Base-by-base conservation (phyloP, 2,888 invertebrate species). In the Watsonalla binaria region DNA sequence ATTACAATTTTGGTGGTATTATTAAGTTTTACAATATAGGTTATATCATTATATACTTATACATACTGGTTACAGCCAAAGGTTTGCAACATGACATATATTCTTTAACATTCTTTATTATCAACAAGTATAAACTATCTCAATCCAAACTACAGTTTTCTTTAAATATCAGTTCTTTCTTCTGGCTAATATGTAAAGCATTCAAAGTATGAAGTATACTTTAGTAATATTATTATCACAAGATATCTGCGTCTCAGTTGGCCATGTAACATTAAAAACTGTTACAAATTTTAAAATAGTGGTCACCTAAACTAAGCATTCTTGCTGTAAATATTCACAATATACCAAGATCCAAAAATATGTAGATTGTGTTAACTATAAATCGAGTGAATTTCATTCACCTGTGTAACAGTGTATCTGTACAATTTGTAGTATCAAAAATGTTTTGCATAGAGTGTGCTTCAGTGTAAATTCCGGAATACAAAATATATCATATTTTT, bases 211-310 rank as follows among this genome's bases (percentile, higher is more conserved):
- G 24, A 24, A 24, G 24, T 24, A 24, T 24, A 24, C 4, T 1
- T 24, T 2, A 24, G 24, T 24, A 24, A 42, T 42, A 42, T 42
- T 42, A 42, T 60, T 73, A 80, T 76, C 72, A 78, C 71, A 70
- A 74, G 59, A 65, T 67, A 60, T 66, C 71, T 70, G 63, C 75
- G 72, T 64, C 76, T 63, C 60, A 70, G 62, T 79, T 81, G 76
- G 78, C 77, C 71, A 68, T 66, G 67, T 63, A 57, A 63, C 65
- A 59, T 56, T 54, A 52, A 54, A 57, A 66, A 8, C 49, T 58
- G 55, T 63, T 67, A 66, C 62, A 64, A 63, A 68, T 64, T 63
- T 37, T 66, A 65, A 64, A 72, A 24, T 24, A 59, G 59, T 60
- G 35, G 52, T 58, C 58, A 8, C 46, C 14, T 37, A 37, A 15